A percentile compares a stretch with the other conserved stretches of the same genome.
These are phyloP conservation scores for Hemaris fuciformis DNA, from an alignment of 2,888 invertebrate species.

Conservation along the genomic window DNA sequence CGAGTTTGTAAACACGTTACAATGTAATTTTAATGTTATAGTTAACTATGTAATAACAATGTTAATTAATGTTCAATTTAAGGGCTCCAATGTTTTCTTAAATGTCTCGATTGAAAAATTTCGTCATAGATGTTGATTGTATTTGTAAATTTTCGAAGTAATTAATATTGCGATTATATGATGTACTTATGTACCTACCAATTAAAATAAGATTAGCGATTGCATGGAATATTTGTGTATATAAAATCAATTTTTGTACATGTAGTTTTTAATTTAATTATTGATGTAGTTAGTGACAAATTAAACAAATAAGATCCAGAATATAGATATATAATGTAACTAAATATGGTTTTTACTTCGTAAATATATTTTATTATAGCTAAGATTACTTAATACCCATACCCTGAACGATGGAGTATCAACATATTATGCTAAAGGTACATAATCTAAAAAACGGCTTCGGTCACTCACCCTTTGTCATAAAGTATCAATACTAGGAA, in stretches of 20 bases:
- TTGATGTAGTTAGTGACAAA: constrained; percentile 74
- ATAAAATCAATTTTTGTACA: constrained; percentile 79
- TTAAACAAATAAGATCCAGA: constrained; percentile 75
- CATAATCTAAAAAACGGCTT: too few relatives aligned
- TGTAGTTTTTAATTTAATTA: constrained; percentile 77
- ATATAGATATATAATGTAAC: constrained; percentile 69
- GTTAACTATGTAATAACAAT: constrained; percentile 27
- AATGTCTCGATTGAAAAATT: constrained; percentile 52
- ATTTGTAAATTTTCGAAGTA: constrained; percentile 60
- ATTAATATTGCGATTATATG: constrained; percentile 48
- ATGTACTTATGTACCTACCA: constrained; percentile 68
- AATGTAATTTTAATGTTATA: constrained; percentile 46
- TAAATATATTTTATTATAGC: too few relatives aligned
- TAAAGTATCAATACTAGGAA: too few relatives aligned
- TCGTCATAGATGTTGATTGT: constrained; percentile 52
- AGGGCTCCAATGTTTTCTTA: constrained; percentile 46
- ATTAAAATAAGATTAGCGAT: constrained; percentile 61
- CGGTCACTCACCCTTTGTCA: too few relatives aligned
- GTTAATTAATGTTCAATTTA: constrained; percentile 33
- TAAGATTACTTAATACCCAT: too few relatives aligned
- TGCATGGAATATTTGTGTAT: constrained; percentile 72
- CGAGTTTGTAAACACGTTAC: constrained; percentile 42
- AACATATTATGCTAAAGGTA: too few relatives aligned
- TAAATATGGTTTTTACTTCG: constrained; percentile 11
- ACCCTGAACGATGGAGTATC: too few relatives aligned